A percentile compares a stretch with the other conserved stretches of the same genome.
phyloP scores from a whole-genome alignment of 2,797 vertebrate species.

The Centroberyx gerrardi region DNA sequence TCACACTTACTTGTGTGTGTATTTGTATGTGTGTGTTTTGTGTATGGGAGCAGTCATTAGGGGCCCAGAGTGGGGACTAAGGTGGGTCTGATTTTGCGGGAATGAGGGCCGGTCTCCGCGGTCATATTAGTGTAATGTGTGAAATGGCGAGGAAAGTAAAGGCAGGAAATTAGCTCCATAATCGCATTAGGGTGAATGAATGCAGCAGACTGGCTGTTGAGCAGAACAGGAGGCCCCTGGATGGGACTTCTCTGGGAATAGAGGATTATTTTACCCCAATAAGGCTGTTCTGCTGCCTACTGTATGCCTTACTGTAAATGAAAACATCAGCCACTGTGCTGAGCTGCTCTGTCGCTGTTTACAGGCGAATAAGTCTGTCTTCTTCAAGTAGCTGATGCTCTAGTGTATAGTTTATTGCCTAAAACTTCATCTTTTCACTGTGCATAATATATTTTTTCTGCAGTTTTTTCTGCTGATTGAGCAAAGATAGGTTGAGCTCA shows the following conservation, averaged over 20 bases:
- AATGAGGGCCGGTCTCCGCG: conserved; percentile 72
- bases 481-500: not conserved
- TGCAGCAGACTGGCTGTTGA: conserved; percentile 85
- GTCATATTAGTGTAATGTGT: conserved; percentile 88
- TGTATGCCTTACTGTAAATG: conserved; percentile 60
- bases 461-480: not conserved
- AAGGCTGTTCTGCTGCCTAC: conserved; percentile 62
- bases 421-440: not conserved
- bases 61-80: conserved; percentile 32
- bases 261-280: conserved; percentile 79
- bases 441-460: not conserved
- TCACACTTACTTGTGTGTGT: conserved; percentile 18
- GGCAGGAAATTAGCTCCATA: conserved; percentile 96
- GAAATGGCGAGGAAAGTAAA: conserved; percentile 90
- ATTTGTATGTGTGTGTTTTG: conserved; percentile 35
- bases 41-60: conserved; percentile 34
- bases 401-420: not conserved
- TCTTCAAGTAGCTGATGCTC: not conserved
- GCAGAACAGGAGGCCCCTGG: conserved; percentile 85
- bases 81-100: conserved; percentile 1
- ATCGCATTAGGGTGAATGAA: conserved; percentile 93
- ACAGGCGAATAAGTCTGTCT: not conserved
- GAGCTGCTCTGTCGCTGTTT: not conserved
- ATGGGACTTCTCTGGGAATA: conserved; percentile 86
- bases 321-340: conserved; percentile 34